Evolutionary conservation across 2,797 vertebrate genomes (phyloP).

Genomic region (Schizothorax lantsangensis): DNA sequence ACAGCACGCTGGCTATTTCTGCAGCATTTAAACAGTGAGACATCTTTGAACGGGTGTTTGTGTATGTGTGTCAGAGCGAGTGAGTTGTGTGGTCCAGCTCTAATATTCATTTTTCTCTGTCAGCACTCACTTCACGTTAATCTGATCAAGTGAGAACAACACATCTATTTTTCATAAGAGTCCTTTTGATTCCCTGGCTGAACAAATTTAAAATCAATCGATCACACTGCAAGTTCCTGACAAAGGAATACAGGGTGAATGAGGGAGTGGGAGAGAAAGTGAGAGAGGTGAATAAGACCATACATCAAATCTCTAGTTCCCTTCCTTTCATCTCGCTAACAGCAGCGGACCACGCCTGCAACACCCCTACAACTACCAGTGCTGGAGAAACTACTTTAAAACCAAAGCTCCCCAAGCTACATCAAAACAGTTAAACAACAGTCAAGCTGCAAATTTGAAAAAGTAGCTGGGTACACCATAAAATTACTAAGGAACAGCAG

Average conservation of each 20-base stretch:
- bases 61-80: conserved; percentile 33
- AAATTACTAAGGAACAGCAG: not conserved
- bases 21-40: conserved; percentile 26
- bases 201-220: conserved; percentile 80
- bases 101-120: conserved; percentile 61
- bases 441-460: not conserved
- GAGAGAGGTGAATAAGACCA: conserved; percentile 28
- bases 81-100: conserved; percentile 45
- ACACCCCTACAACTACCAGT: not conserved
- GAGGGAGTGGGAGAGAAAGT: conserved; percentile 45
- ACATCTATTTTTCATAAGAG: conserved; percentile 82
- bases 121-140: conserved; percentile 69
- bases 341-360: not conserved
- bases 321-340: conserved; percentile 27
- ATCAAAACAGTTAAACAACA: not conserved
- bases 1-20: not conserved
- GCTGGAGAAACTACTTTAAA: not conserved
- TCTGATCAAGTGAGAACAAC: conserved; percentile 75
- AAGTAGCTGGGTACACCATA: not conserved
- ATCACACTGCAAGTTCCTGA: conserved; percentile 72
- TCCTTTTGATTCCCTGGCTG: conserved; percentile 77
- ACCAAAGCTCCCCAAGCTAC: not conserved
- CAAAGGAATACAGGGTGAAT: conserved; percentile 46
- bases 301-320: conserved; percentile 46
- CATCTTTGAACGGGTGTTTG: conserved; percentile 24